Evolutionary conservation across 1,140 invertebrate species (phyloP), one percentile per base, ranked within the genome.

Genomic region (Linepithema humile): DNA sequence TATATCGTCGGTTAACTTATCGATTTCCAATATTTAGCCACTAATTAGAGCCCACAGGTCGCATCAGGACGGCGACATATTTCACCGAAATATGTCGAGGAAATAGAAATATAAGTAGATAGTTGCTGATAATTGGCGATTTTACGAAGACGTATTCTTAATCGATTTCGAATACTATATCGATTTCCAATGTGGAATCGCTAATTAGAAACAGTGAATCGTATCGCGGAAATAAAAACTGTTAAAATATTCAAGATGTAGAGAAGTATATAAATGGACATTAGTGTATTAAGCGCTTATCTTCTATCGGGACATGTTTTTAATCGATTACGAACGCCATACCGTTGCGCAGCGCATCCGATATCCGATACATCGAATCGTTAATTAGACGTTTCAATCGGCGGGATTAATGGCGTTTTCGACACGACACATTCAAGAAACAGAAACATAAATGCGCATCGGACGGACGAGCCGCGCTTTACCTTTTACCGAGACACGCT

Each of bases 401-500:
- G 35, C 23, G 45, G 45, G 62, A 67, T 78, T 78, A 55, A 40
- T 20, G 32, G 10, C 48, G 23, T 78, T 55, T 78, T n/a, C 64
- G 48, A 43, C 4, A 23, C 53, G 62, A 78, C 17, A 43, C 35
- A 38, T 32, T 23, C 35, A 80, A 80, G 75, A 55, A 80, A 69
- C 70, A 69, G 75, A 80, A 80, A 29, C 29, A 67, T 40, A 69
- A 50, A 69, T 9, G 64, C 23, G 43, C 62, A 53, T 32, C 48
- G 59, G n/a, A 9, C 45, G 23, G 15, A 35, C 10, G 60, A 67
- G 60, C 10, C 48, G 73, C 43, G 57, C 64, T 80, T 70, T 70
- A 80, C 64, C 75, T 80, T 69, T 78, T 55, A 43, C 35, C 64
- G 75, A 80, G 75, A 69, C 75, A 43, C 75, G 75, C 75, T 80